Percentiles rank a stretch among this genome's conserved stretches.
These are phyloP conservation scores for Channa argus DNA, from an alignment of 2,113 vertebrate genomes.

Conservation along the genomic window DNA sequence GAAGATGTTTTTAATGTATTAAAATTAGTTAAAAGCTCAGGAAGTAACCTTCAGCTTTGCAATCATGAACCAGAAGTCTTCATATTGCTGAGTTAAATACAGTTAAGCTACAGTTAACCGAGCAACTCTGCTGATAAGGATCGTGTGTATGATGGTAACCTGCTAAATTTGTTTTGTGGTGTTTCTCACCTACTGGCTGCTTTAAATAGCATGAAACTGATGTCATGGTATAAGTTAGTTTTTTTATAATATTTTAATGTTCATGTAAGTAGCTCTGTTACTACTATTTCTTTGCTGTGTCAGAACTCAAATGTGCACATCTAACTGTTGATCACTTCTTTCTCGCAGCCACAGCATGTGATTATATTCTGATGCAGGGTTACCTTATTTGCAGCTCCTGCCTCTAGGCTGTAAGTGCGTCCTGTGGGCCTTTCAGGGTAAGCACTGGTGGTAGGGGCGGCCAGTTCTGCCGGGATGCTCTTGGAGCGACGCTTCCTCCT, in stretches of 20 bases:
- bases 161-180: not conserved
- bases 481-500: constrained; percentile 57
- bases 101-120: no score
- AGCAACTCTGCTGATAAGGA: not conserved
- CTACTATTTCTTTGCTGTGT: not conserved
- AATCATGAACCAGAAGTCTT: no score
- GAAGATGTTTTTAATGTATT: no score
- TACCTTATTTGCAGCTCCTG: constrained; percentile 74
- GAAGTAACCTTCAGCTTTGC: no score
- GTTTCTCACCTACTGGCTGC: no score
- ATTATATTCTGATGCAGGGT: constrained; percentile 31
- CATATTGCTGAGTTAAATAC: no score
- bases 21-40: no score
- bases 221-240: not conserved
- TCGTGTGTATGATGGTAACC: not conserved
- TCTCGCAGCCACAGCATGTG: constrained; percentile 4
- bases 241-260: not conserved
- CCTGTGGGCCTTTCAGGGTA: constrained; percentile 69
- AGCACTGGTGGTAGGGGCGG: constrained; percentile 67
- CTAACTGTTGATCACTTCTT: constrained; percentile 11
- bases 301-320: not conserved
- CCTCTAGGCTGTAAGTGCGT: constrained; percentile 56
- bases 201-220: no score
- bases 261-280: not conserved
- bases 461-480: constrained; percentile 76